A percentile compares a stretch with the other conserved stretches of the same genome.
phyloP scores from a whole-genome alignment of 2,888 invertebrate species.

The Coecobrya sp. region DNA sequence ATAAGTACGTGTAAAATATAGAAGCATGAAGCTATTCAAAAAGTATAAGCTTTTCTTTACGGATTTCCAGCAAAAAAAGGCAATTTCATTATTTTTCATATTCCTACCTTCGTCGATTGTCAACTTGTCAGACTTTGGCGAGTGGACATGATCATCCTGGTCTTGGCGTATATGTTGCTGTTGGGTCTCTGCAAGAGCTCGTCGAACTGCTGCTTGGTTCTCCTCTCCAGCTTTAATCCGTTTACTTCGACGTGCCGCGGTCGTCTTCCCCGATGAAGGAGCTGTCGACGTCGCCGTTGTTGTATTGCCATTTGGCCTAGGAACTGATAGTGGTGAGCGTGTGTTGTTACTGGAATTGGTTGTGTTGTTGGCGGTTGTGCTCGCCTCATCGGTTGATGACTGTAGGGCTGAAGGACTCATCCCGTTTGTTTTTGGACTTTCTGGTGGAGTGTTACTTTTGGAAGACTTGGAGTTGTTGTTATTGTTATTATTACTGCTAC shows the following conservation, averaged over 20 bases:
- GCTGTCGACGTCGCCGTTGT: slow-evolving; percentile 25
- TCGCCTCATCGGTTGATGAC: slow-evolving; percentile 6
- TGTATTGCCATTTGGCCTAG: slow-evolving; percentile 14
- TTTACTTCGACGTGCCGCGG: slow-evolving; percentile 73
- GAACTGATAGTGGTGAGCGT: slow-evolving; percentile 52
- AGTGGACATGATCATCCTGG: slow-evolving; percentile 76
- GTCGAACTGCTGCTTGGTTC: slow-evolving; percentile 40
- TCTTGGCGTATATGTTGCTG: slow-evolving; percentile 45
- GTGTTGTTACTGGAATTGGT: slow-evolving; percentile 44
- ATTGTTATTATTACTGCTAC: slow-evolving; percentile 17
- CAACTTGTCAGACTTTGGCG: slow-evolving; percentile 85
- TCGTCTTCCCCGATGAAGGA: slow-evolving; percentile 19
- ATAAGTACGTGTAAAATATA: not conserved
- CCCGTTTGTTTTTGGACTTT: slow-evolving; percentile 71
- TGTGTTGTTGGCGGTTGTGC: slow-evolving; percentile 33
- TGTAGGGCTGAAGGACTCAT: slow-evolving; percentile 65
- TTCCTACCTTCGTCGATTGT: slow-evolving; percentile 86
- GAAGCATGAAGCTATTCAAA: not conserved
- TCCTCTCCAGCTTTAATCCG: slow-evolving; percentile 73
- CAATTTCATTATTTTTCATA: slow-evolving; percentile 61
- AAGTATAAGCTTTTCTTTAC: not conserved
- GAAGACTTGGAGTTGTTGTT: slow-evolving; percentile 61
- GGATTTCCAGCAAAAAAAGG: slow-evolving; percentile 12
- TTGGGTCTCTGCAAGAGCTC: slow-evolving; percentile 34
- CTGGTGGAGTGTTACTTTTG: slow-evolving; percentile 69